A percentile compares a stretch with the other conserved stretches of the same genome.
Conservation (phyloP, 2,888 invertebrate genomes). For the Chymomyza procnemis region DNA sequence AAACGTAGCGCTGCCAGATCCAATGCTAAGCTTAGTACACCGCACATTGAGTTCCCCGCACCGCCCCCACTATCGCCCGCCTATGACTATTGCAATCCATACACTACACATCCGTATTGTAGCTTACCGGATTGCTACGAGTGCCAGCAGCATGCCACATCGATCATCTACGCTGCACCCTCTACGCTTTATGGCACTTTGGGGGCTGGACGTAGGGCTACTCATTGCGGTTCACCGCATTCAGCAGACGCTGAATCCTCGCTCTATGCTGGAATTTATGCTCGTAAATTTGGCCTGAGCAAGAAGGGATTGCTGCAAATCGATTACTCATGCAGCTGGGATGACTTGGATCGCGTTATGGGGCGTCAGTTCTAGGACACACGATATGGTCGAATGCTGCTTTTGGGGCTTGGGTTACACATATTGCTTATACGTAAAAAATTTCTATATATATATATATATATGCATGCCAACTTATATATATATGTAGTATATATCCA, state of each 20-base stretch:
- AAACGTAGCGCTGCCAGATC: slow-evolving; percentile 67
- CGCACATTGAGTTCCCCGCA: slow-evolving; percentile 76
- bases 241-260: slow-evolving; percentile 64
- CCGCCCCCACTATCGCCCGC: slow-evolving; percentile 72
- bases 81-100: slow-evolving; percentile 76
- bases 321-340: slow-evolving; percentile 91
- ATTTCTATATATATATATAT: slow-evolving; percentile 3
- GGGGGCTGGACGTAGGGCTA: slow-evolving; percentile 33
- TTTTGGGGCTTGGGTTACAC: slow-evolving; percentile 46
- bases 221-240: slow-evolving; percentile 44
- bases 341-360: slow-evolving; percentile 87
- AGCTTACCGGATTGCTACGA: slow-evolving; percentile 75
- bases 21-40: slow-evolving; percentile 69
- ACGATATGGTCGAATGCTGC: slow-evolving; percentile 24
- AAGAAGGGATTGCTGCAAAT: slow-evolving; percentile 89
- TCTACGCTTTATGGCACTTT: slow-evolving; percentile 64
- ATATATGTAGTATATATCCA: slow-evolving; percentile 12
- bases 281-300: slow-evolving; percentile 83
- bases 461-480: too few relatives aligned
- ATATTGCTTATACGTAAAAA: slow-evolving; percentile 33
- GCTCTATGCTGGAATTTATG: slow-evolving; percentile 76
- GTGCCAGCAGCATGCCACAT: slow-evolving; percentile 63
- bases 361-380: slow-evolving; percentile 70
- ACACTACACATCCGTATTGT: slow-evolving; percentile 73
- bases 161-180: slow-evolving; percentile 67